Percentiles rank a stretch among this genome's conserved stretches.
phyloP scores from a whole-genome alignment of 2,797 vertebrate genomes.

The Anas acuta region DNA sequence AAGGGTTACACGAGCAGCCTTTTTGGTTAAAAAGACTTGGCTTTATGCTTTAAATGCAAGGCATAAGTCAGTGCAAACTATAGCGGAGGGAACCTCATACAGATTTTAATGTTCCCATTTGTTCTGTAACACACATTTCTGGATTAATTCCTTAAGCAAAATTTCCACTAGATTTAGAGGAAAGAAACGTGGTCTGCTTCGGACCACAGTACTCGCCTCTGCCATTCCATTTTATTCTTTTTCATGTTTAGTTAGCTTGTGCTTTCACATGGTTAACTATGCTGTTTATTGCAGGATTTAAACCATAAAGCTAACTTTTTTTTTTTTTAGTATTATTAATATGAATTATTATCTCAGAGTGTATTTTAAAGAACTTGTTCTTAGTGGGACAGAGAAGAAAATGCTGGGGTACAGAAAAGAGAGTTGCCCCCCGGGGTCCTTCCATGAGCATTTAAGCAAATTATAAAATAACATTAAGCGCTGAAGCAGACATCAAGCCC shows the following conservation, averaged over 20 bases:
- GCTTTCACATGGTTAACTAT: slow-evolving; percentile 23
- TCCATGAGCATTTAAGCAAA: slow-evolving; percentile 23
- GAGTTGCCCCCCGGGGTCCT: not conserved
- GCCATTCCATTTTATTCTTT: slow-evolving; percentile 16
- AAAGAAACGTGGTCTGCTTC: slow-evolving; percentile 41
- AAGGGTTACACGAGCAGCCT: slow-evolving; percentile 14
- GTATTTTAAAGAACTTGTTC: slow-evolving; percentile 10
- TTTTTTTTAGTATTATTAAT: not conserved
- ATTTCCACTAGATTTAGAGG: slow-evolving; percentile 56
- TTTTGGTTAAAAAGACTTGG: not conserved
- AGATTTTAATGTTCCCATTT: slow-evolving; percentile 25
- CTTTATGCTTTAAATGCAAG: not conserved
- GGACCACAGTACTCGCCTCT: slow-evolving; percentile 42
- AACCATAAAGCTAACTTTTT: not conserved
- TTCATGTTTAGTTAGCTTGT: slow-evolving; percentile 22
- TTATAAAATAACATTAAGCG: slow-evolving; percentile 7
- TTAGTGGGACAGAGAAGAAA: slow-evolving; percentile 25
- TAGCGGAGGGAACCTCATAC: slow-evolving; percentile 15
- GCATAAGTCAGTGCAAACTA: not conserved
- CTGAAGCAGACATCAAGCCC: slow-evolving; percentile 14
- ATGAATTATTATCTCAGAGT: slow-evolving; percentile 4
- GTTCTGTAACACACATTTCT: slow-evolving; percentile 36
- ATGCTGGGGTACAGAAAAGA: slow-evolving; percentile 10
- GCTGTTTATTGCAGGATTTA: not conserved
- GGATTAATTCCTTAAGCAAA: slow-evolving; percentile 44